A percentile compares a stretch with the other conserved stretches of the same genome.
Conservation (phyloP, 2,888 invertebrate genomes). For the Terebella lapidaria region DNA sequence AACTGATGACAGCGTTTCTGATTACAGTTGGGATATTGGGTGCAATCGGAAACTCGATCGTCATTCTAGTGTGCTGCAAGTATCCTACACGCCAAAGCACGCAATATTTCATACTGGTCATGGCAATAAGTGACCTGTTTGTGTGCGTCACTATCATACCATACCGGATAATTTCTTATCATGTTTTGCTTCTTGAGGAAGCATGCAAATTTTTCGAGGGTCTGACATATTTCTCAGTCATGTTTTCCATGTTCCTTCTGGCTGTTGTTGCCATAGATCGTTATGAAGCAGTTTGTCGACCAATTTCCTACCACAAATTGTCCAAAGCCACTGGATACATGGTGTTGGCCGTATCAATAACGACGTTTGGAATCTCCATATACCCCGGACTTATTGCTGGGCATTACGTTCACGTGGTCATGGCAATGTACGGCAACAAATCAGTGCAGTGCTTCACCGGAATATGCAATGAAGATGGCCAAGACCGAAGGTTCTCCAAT, state of each 20-base stretch:
- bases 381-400: constrained; percentile 30
- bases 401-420: constrained; percentile 17
- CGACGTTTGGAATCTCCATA: constrained; percentile 25
- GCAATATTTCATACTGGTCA: constrained; percentile 1
- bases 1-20: not conserved
- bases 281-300: constrained; percentile 6
- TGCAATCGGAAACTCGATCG: not conserved
- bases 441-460: constrained; percentile 24
- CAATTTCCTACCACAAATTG: constrained; percentile 5
- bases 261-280: constrained; percentile 4
- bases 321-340: constrained; percentile 27
- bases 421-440: constrained; percentile 12
- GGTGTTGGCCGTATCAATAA: constrained; percentile 23
- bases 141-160: constrained; percentile 4
- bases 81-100: not conserved
- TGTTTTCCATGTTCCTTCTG: constrained; percentile 6
- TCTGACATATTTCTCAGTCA: constrained; percentile 2
- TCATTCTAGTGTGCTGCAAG: not conserved
- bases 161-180: constrained; percentile 5
- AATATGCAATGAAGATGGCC: constrained; percentile 16
- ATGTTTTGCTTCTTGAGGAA: not conserved
- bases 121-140: constrained; percentile 3
- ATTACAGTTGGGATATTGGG: not conserved
- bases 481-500: constrained; percentile 19
- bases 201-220: constrained; percentile 10